Conservation (phyloP, 92 coral and sea anemone species). For the Actinostola sp. region DNA sequence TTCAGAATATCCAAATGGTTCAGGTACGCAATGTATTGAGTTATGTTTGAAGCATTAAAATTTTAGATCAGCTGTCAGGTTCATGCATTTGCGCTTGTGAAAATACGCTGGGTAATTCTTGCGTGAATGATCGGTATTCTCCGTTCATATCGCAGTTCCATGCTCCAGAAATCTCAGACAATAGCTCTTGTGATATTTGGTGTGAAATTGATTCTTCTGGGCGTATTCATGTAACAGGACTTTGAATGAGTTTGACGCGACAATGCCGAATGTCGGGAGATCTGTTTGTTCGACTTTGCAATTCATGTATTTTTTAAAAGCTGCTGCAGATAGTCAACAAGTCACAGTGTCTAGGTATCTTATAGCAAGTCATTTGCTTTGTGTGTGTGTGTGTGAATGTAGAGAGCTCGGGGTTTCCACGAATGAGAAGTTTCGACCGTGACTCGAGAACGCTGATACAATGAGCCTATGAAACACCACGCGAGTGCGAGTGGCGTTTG, state of each 20-base stretch:
- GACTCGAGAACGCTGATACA: constrained; percentile 7
- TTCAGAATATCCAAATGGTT: constrained; percentile 63
- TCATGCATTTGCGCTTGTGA: constrained; percentile 19
- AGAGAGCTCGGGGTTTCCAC: not conserved
- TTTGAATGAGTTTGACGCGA: constrained; percentile 50
- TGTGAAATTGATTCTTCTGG: constrained; percentile 32
- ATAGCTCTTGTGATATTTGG: constrained; percentile 25
- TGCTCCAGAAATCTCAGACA: constrained; percentile 22
- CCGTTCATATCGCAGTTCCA: constrained; percentile 11
- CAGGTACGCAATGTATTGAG: constrained; percentile 55
- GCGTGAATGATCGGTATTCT: constrained; percentile 2
- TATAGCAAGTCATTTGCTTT: not conserved
- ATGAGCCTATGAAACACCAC: not conserved
- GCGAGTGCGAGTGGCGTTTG: constrained; percentile 10
- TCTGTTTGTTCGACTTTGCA: constrained; percentile 87
- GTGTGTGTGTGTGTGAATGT: constrained; percentile 14
- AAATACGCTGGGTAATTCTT: constrained; percentile 19
- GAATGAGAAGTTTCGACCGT: constrained; percentile 8
- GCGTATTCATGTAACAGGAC: constrained; percentile 50
- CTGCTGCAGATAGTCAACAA: constrained; percentile 66
- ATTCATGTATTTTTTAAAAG: constrained; percentile 81
- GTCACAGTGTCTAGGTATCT: constrained; percentile 45
- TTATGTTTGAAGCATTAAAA: constrained; percentile 63
- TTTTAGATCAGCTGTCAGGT: constrained; percentile 55
- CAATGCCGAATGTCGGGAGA: constrained; percentile 47